Conservation (phyloP, 1,140 invertebrate genomes). For the Zaprionus capensis region DNA sequence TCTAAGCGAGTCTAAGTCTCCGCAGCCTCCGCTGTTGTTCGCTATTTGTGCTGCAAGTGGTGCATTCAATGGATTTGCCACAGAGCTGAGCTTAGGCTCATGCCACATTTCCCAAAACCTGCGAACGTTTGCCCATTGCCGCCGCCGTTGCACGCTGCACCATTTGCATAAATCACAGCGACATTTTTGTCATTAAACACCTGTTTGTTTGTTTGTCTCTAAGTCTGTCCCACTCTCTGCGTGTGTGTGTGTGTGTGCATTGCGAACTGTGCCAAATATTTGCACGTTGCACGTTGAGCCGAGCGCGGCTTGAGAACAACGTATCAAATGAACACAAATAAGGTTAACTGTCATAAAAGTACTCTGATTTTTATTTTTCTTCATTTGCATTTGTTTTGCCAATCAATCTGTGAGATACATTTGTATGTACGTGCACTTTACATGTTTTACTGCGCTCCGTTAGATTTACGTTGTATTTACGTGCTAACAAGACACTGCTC, state of each 20-base stretch:
- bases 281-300: constrained; percentile 21
- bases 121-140: constrained; percentile 16
- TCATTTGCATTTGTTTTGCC: constrained; percentile 6
- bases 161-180: constrained; percentile 61
- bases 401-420: constrained; percentile 9
- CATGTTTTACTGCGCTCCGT: neutral
- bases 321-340: constrained; percentile 20
- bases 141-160: constrained; percentile 35
- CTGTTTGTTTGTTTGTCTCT: constrained; percentile 41
- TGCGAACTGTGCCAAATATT: constrained; percentile 44
- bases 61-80: constrained; percentile 32
- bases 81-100: constrained; percentile 9
- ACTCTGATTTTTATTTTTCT: constrained; percentile 3
- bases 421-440: neutral
- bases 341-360: constrained; percentile 8
- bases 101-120: constrained; percentile 33
- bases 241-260: constrained; percentile 6
- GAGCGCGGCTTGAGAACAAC: constrained; percentile 5
- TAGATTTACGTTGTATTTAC: neutral
- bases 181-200: constrained; percentile 63
- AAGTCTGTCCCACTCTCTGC: neutral
- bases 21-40: constrained; percentile 10
- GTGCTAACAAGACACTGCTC: neutral
- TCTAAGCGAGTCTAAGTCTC: constrained; percentile 12
- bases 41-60: constrained; percentile 14